A percentile compares a stretch with the other conserved stretches of the same genome.
Conservation (phyloP, 1,140 invertebrate species). For the Alviniconcha marisindica region DNA sequence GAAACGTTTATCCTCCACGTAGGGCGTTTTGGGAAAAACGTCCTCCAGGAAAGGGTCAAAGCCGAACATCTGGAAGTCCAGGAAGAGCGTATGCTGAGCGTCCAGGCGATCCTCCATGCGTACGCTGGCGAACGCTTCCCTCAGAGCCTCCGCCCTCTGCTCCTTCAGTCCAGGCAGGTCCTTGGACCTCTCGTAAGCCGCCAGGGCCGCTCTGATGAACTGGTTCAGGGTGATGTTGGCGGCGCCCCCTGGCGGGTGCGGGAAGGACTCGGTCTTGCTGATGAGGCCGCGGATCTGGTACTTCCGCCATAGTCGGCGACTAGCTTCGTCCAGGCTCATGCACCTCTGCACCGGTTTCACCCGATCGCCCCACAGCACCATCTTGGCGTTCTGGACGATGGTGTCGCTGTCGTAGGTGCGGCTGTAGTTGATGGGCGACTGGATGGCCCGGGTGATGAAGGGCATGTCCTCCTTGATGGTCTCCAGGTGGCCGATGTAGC, state of each 20-base stretch:
- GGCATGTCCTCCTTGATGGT: constrained; percentile 63
- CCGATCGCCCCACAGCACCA: constrained; percentile 56
- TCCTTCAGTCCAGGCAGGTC: neutral
- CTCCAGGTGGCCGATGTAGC: constrained; percentile 65
- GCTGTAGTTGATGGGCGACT: constrained; percentile 51
- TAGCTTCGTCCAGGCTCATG: constrained; percentile 47
- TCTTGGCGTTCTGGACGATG: constrained; percentile 58
- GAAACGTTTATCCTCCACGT: too few relatives aligned
- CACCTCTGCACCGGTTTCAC: constrained; percentile 34
- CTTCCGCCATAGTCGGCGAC: constrained; percentile 62
- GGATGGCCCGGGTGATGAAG: constrained; percentile 54
- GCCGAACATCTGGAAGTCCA: constrained; percentile 27
- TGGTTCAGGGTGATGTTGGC: neutral
- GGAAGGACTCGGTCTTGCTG: constrained; percentile 58
- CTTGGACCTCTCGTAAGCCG: neutral
- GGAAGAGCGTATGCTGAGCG: neutral
- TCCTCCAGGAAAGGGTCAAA: neutral
- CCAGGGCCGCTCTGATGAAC: neutral
- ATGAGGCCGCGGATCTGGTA: constrained; percentile 68
- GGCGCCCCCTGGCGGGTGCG: constrained; percentile 21
- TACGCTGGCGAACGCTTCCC: neutral
- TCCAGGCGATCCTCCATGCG: neutral
- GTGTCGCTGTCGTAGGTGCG: constrained; percentile 58
- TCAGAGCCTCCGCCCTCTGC: constrained; percentile 18
- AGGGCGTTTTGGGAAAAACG: neutral